Base-by-base conservation (phyloP, 1,140 invertebrate species). In the Drosophila setifemur region DNA sequence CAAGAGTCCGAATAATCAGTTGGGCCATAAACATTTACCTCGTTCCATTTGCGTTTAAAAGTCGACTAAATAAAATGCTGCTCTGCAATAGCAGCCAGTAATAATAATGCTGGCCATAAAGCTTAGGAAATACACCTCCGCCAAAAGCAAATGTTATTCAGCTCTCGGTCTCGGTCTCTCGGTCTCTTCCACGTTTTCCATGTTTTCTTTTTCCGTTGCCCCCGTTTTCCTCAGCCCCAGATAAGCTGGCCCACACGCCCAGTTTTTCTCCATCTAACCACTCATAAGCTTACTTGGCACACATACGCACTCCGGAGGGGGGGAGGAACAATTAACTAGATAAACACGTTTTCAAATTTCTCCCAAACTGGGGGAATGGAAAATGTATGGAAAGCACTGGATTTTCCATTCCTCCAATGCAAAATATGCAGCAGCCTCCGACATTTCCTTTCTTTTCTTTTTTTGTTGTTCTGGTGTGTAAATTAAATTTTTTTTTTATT, bases 401-500 rank as follows among this genome's bases (percentile, higher is more conserved):
- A 52, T 31, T 52, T 49, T 12, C 35, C 40, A 35, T 12, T 12
- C 11, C n/a, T n/a, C n/a, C n/a, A n/a, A n/a, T n/a, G n/a, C n/a
- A n/a, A n/a, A n/a, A n/a, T n/a, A n/a, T n/a, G n/a, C n/a, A n/a
- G n/a, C 58, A 35, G 45, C 35, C 23, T 33, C 19, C 44, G 37
- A n/a, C n/a, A n/a, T n/a, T n/a, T n/a, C 21, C n/a, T 9, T 19
- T 40, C 14, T 11, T 29, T 18, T 29, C 11, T 16, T 12, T 19
- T 9, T 43, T 6, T 4, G 23, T 1, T 43, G 9, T 28, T 26
- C 47, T 53, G 67, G 50, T 73, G 64, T 57, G 72, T 61, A 73
- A 72, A 73, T 81, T 82, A 83, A 81, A 81, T 81, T 81, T 78
- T 83, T 81, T 81, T n/a, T n/a, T n/a, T n/a, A n/a, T n/a, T n/a